Conservation (phyloP, 1,140 invertebrate species). For the Bombus superbus region DNA sequence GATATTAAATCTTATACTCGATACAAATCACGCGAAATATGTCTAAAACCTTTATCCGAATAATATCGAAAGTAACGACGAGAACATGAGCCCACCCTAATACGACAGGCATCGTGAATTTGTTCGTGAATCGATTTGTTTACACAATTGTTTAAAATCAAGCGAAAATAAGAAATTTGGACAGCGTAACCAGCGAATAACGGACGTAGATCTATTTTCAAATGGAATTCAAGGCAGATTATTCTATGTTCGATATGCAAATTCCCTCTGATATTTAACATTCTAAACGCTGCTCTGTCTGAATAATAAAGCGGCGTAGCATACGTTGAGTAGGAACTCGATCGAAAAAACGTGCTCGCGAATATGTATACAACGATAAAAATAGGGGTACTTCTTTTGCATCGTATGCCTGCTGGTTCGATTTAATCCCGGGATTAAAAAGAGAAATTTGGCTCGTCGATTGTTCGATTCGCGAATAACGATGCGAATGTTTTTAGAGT, state of each 20-base stretch:
- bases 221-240: conserved; percentile 1
- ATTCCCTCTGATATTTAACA: conserved; percentile 29
- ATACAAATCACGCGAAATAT: too few relatives aligned
- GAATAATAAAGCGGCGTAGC: conserved; percentile 40
- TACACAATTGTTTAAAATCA: background rate
- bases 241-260: conserved; percentile 8
- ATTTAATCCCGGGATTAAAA: background rate
- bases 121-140: background rate
- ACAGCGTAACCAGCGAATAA: background rate
- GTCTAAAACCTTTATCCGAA: too few relatives aligned
- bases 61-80: too few relatives aligned
- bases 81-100: too few relatives aligned
- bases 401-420: background rate
- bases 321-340: background rate
- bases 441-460: too few relatives aligned
- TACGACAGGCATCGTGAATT: too few relatives aligned
- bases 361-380: conserved; percentile 22
- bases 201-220: background rate
- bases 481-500: background rate
- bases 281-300: conserved; percentile 14
- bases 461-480: background rate
- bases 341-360: conserved; percentile 19
- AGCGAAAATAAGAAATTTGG: background rate
- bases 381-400: conserved; percentile 8
- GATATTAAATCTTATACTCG: background rate